Evolutionary conservation across 2,113 vertebrate species (phyloP).

Genomic region (Peromyscus leucopus): DNA sequence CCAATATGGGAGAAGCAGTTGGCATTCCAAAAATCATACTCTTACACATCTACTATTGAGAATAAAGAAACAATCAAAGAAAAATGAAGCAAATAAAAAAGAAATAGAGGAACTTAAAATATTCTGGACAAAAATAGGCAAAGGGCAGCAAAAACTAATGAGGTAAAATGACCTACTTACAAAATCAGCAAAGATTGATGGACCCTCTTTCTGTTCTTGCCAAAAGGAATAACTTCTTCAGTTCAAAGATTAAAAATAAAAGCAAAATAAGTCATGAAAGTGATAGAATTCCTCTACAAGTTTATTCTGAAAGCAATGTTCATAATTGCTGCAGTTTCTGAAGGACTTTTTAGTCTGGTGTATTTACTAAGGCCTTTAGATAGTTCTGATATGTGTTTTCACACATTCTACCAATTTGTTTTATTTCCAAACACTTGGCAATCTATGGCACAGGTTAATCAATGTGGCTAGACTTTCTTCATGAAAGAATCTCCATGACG

Average conservation of each 20-base stretch:
- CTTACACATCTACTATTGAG: not conserved
- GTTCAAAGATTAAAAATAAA: constrained; percentile 51
- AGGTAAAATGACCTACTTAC: constrained; percentile 48
- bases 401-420: not conserved
- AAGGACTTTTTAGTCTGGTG: not conserved
- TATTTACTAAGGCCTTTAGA: not conserved
- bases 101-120: constrained; percentile 12
- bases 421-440: not conserved
- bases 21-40: not conserved
- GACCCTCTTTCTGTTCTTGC: not conserved
- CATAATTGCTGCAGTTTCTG: not conserved
- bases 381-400: not conserved
- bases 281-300: not conserved
- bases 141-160: constrained; percentile 53
- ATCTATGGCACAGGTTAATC: not conserved
- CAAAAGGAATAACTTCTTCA: constrained; percentile 49
- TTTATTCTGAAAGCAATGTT: constrained; percentile 40
- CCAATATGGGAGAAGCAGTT: not conserved
- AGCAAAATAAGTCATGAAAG: constrained; percentile 9
- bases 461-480: not conserved
- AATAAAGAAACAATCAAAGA: not conserved
- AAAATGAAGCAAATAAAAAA: not conserved
- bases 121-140: constrained; percentile 35
- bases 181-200: constrained; percentile 59
- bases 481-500: not conserved